Evolutionary conservation across 2,113 vertebrate genomes (phyloP), one percentile per base, ranked within the genome.

Genomic region (Odocoileus hemionus): DNA sequence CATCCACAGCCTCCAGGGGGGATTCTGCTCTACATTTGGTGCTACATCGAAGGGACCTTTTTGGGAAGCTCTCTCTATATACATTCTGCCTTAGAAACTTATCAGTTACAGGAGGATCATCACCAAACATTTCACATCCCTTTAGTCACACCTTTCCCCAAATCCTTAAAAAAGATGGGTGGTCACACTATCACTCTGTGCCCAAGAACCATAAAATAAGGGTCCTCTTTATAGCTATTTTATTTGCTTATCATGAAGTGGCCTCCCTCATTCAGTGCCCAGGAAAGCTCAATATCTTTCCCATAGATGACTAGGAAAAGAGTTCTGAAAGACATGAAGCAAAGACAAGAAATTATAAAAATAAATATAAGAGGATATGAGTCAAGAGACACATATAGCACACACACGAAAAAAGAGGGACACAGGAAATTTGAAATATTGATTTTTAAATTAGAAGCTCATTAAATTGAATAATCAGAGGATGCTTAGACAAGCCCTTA

Each of bases 11-110:
- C 14, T 93, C 54, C 43, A 50, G 82, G 14, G 14, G 19, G 47
- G 23, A 52, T 7, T 0, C 28, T 21, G 4, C 79, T 30, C 36
- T 70, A 50, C 7, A 17, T 70, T 58, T 61, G n/a, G 8, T 3
- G 33, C 13, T 52, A 50, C 12, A 3, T 61, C 8, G 0, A 3
- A n/a, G n/a, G 26, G 17, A 30, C 36, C 1, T 52, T 52, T 15
- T 43, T 1, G 5, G 14, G 17, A 64, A 94, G 33, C 1, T 26
- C 19, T 79, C 25, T 9, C 0, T 43, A 1, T 2, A 55, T 30
- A 12, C 61, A 57, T 70, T 58, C 16, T 64, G n/a, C 6, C 13
- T 50, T 39, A 45, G 13, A 33, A 52, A n/a, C 3, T 0, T 15
- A 15, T 17, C 21, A 2, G 16, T 17, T 57, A 58, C 3, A 36